Conservation (phyloP, 2,888 invertebrate genomes). For the Hoplodrina blanda region DNA sequence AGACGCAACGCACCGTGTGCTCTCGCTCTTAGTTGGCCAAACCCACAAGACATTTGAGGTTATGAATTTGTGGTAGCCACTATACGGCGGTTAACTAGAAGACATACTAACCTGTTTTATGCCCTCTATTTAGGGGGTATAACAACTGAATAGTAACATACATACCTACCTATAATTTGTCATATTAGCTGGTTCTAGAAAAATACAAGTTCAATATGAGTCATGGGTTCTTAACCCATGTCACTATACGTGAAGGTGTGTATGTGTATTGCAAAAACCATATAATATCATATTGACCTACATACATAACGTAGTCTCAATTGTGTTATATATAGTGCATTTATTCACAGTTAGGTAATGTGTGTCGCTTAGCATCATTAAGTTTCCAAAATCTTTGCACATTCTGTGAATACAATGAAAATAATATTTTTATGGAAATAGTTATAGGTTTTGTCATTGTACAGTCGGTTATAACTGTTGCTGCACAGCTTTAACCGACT, state of each 20-base stretch:
- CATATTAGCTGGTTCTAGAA: neutral
- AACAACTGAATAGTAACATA: neutral
- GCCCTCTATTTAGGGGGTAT: neutral
- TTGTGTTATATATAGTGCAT: neutral
- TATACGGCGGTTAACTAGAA: neutral
- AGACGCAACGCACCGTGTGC: too few species aligned
- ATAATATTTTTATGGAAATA: neutral
- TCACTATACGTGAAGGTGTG: slow-evolving; percentile 17
- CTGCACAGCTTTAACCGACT: too few species aligned
- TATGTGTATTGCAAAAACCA: neutral
- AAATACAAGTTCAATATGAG: slow-evolving; percentile 14
- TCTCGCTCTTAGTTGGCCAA: neutral
- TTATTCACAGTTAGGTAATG: slow-evolving; percentile 4
- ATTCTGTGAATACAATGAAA: neutral
- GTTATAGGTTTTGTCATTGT: neutral
- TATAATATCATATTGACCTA: neutral
- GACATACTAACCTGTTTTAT: slow-evolving; percentile 1
- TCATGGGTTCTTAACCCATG: slow-evolving; percentile 16
- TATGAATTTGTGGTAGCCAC: neutral
- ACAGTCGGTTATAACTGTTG: neutral
- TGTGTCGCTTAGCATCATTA: neutral
- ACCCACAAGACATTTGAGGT: neutral
- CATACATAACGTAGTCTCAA: neutral
- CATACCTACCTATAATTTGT: neutral
- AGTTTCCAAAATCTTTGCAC: neutral